A percentile compares a stretch with the other conserved stretches of the same genome.
phyloP scores from a whole-genome alignment of 2,797 vertebrate genomes.

The Phaenicophaeus curvirostris region DNA sequence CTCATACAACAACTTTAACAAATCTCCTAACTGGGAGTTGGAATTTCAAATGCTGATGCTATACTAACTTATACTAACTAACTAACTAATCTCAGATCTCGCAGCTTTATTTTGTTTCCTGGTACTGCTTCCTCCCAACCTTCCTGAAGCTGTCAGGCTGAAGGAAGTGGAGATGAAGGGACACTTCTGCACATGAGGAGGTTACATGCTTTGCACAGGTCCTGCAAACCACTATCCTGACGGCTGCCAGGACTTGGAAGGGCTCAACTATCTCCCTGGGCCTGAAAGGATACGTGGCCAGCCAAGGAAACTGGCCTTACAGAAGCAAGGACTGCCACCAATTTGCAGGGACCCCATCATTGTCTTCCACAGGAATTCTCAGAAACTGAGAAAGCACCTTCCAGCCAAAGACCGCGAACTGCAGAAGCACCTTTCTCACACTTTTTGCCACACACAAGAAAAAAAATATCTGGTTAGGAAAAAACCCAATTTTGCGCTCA shows the following conservation, averaged over 20 bases:
- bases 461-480: not conserved
- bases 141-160: not conserved
- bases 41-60: not conserved
- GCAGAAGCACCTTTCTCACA: not conserved
- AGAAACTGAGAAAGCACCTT: not conserved
- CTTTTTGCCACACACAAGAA: not conserved
- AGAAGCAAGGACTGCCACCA: rapidly evolving
- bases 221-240: not conserved
- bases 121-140: not conserved
- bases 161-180: not conserved
- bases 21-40: not conserved
- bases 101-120: not conserved
- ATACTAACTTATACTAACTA: too few species aligned
- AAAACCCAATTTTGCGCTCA: not conserved
- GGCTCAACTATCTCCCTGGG: not conserved
- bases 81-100: not conserved
- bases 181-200: not conserved
- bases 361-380: not conserved
- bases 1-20: not conserved
- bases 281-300: not conserved
- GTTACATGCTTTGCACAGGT: not conserved
- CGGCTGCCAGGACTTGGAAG: not conserved
- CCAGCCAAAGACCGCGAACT: not conserved
- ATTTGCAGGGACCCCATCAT: rapidly evolving
- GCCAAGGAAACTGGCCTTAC: not conserved